Conservation (phyloP, 2,113 vertebrate species). For the Vidua chalybeata region DNA sequence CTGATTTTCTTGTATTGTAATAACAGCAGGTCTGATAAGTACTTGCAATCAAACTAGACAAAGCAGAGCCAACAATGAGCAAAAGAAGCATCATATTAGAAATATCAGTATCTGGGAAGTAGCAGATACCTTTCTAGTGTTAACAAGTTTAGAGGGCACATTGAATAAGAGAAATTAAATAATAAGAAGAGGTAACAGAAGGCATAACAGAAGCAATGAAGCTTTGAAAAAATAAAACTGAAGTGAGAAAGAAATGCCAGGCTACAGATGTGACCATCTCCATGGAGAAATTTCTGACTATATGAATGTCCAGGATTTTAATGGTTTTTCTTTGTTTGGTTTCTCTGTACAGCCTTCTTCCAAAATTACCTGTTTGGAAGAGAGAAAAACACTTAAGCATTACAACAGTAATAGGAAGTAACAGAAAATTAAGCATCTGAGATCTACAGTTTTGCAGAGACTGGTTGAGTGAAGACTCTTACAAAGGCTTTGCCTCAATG, state of each 20-base stretch:
- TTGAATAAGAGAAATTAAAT: neutral
- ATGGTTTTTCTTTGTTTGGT: neutral
- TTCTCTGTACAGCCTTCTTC: neutral
- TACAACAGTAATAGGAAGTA: neutral
- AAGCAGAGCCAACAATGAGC: neutral
- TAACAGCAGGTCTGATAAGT: neutral
- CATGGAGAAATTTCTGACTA: neutral
- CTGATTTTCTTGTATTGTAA: neutral
- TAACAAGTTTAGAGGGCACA: neutral
- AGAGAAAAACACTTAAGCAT: neutral
- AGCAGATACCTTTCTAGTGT: neutral
- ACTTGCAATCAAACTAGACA: neutral
- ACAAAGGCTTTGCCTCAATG: neutral
- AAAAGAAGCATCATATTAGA: neutral
- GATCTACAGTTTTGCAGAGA: neutral
- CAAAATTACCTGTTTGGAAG: neutral
- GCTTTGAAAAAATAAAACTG: neutral
- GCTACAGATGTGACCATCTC: neutral
- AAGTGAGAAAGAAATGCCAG: neutral
- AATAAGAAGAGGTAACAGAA: neutral
- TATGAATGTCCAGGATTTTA: neutral
- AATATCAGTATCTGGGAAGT: neutral
- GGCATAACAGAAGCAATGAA: neutral
- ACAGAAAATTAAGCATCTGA: neutral
- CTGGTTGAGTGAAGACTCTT: neutral